Evolutionary conservation across 2,113 vertebrate species (phyloP).

Genomic region (Piaya cayana): DNA sequence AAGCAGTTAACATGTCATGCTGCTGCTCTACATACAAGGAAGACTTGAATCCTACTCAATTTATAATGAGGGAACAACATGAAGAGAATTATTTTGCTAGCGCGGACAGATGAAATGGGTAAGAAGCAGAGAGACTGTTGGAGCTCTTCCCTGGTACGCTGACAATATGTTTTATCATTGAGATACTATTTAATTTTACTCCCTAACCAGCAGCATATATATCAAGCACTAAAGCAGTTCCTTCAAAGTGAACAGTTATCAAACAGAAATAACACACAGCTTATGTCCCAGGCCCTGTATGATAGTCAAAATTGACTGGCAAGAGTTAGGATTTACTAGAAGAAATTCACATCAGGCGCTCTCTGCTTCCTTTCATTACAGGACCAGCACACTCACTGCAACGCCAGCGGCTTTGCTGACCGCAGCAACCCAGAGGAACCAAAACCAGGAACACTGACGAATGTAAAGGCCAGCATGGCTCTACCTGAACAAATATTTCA

Average conservation of each 20-base stretch:
- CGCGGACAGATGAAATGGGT: not conserved
- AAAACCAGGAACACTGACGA: rapidly evolving
- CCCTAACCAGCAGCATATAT: not conserved
- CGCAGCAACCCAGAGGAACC: not conserved
- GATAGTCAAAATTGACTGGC: not conserved
- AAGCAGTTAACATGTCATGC: not conserved
- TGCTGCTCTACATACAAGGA: not conserved
- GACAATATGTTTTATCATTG: not conserved
- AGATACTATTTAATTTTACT: slow-evolving; percentile 32
- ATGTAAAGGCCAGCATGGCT: not conserved
- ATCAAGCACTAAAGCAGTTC: not conserved
- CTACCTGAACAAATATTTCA: not conserved
- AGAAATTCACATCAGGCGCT: not conserved
- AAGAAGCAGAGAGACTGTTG: not conserved
- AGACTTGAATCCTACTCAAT: not conserved
- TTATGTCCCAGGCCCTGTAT: not conserved
- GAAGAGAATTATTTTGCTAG: not conserved
- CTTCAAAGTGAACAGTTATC: not conserved
- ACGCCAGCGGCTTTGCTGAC: rapidly evolving
- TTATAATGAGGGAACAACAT: not conserved
- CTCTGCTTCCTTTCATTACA: not conserved
- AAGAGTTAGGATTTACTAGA: not conserved
- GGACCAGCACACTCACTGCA: not conserved
- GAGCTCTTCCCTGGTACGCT: not conserved
- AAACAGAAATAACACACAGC: not conserved